Conservation (phyloP, 2,888 invertebrate genomes). For the Clostera curtula region DNA sequence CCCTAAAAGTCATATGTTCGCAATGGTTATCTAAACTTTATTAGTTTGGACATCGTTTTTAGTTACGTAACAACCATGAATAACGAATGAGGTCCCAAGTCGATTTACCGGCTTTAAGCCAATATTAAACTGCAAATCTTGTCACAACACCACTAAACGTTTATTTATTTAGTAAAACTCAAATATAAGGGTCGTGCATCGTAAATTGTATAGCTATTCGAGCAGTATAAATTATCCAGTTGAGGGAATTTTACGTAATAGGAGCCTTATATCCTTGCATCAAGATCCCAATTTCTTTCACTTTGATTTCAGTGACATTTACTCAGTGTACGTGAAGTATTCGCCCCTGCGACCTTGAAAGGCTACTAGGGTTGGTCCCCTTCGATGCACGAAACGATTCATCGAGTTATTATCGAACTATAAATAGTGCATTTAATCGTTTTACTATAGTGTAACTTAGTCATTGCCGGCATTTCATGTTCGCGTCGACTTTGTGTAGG, state of each 20-base stretch:
- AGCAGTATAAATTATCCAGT: constrained; percentile 19
- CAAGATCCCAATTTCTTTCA: constrained; percentile 1
- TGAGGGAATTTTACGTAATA: background rate
- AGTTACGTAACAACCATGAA: constrained; percentile 3
- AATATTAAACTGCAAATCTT: constrained; percentile 13
- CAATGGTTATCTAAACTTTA: too few species aligned
- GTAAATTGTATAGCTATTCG: constrained; percentile 21
- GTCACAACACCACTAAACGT: constrained; percentile 16
- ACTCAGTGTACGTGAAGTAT: constrained; percentile 13
- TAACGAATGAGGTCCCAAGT: background rate
- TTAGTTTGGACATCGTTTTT: too few species aligned
- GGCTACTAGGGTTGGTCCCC: constrained; percentile 51
- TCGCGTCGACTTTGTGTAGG: constrained; percentile 7
- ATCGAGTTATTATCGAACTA: constrained; percentile 28
- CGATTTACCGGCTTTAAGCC: constrained; percentile 8
- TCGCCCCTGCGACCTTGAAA: constrained; percentile 56
- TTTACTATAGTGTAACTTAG: constrained; percentile 22
- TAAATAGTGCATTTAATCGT: constrained; percentile 21
- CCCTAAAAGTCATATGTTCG: too few species aligned
- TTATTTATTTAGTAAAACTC: constrained; percentile 8
- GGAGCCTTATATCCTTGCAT: background rate
- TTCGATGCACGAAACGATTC: constrained; percentile 28
- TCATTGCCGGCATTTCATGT: constrained; percentile 13
- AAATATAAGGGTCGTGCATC: constrained; percentile 21
- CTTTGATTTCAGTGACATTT: background rate